Evolutionary conservation across 2,113 vertebrate genomes (phyloP).

Genomic region (Ochotona curzoniae): DNA sequence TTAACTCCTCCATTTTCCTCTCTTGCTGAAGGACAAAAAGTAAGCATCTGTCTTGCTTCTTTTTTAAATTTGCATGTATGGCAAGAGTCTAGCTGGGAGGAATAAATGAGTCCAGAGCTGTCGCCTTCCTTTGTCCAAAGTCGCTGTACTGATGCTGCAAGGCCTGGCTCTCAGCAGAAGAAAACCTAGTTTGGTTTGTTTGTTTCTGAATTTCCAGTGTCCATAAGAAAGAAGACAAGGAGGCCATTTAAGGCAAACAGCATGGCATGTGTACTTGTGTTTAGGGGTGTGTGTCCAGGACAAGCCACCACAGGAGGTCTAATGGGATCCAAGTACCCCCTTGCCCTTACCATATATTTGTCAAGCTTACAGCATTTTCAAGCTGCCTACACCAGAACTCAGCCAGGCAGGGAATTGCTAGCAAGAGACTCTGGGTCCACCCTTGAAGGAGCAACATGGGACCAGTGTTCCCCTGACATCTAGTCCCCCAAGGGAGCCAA

Average conservation of each 20-base stretch:
- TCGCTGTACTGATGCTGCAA: not conserved
- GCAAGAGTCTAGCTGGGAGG: not conserved
- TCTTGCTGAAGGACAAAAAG: constrained; percentile 17
- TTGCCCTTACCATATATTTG: not conserved
- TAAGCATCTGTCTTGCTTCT: not conserved
- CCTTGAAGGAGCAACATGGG: not conserved
- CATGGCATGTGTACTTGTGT: not conserved
- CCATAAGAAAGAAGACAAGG: not conserved
- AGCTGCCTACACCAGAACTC: not conserved
- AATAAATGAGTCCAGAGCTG: not conserved
- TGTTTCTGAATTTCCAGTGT: not conserved
- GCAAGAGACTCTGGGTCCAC: not conserved
- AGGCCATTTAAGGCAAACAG: not conserved
- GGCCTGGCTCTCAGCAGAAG: not conserved
- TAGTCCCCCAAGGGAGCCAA: not conserved
- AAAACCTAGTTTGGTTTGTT: not conserved
- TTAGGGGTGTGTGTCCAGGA: not conserved
- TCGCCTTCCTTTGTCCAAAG: not conserved
- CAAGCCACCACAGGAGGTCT: not conserved
- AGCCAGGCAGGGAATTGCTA: not conserved
- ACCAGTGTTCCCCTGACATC: not conserved
- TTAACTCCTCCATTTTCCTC: not conserved
- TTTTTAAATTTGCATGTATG: not conserved
- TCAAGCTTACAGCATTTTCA: not conserved
- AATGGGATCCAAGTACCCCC: not conserved